These are phyloP conservation scores for Deroplatys truncata DNA, from an alignment of 2,888 invertebrate genomes.

Conservation along the genomic window DNA sequence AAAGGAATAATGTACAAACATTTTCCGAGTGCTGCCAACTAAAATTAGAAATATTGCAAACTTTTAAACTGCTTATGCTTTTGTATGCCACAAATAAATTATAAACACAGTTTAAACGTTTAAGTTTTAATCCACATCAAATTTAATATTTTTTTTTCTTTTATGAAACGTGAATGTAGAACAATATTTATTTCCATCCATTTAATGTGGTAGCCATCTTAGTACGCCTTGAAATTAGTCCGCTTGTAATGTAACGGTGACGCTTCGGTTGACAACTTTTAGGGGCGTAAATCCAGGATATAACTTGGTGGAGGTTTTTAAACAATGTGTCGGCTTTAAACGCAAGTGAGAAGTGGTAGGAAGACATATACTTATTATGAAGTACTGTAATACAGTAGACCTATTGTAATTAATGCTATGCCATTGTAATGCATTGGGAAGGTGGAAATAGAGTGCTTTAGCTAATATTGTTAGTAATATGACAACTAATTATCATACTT, in stretches of 20 bases:
- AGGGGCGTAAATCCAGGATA: slow-evolving; percentile 22
- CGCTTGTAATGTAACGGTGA: slow-evolving; percentile 30
- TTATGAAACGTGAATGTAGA: not conserved
- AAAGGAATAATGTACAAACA: too few species aligned
- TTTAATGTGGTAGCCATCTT: not conserved
- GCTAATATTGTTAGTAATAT: too few species aligned
- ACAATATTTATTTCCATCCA: not conserved
- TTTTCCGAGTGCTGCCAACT: too few species aligned
- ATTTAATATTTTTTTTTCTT: not conserved
- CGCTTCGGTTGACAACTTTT: slow-evolving; percentile 31
- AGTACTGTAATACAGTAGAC: not conserved
- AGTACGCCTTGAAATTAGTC: slow-evolving; percentile 27
- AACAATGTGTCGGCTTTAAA: not conserved
- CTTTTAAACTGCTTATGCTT: too few species aligned
- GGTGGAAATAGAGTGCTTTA: too few species aligned
- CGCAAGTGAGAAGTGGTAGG: not conserved
- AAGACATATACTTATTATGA: not conserved
- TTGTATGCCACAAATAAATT: not conserved
- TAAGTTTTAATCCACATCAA: not conserved
- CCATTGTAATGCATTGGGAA: not conserved
- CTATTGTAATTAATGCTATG: not conserved
- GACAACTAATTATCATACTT: too few species aligned
- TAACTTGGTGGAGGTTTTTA: not conserved
- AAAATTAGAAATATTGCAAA: too few species aligned
- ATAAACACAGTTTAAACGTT: not conserved